These are phyloP conservation scores for Sterrhoptilus dennistouni DNA, from an alignment of 2,113 vertebrate species.

Conservation along the genomic window DNA sequence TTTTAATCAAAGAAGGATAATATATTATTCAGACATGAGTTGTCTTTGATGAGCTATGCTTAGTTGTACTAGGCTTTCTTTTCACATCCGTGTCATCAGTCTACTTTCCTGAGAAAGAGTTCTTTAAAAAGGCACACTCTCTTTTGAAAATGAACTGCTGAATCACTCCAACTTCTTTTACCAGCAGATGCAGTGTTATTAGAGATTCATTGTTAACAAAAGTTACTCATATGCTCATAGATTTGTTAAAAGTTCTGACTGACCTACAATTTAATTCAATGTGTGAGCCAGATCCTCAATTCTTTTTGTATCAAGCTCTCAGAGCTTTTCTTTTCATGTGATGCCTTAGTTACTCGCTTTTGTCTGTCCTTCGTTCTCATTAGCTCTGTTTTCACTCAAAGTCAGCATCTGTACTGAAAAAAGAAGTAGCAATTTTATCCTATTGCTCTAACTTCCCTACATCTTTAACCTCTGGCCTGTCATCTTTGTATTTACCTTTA, in stretches of 20 bases:
- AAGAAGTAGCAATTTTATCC: background rate
- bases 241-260: background rate
- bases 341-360: background rate
- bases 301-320: background rate
- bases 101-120: background rate
- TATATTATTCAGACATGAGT: background rate
- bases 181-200: background rate
- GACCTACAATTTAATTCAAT: background rate
- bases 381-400: background rate
- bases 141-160: background rate
- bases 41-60: background rate
- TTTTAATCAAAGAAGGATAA: background rate
- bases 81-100: background rate
- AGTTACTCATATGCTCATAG: background rate
- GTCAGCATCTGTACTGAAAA: background rate
- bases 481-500: background rate
- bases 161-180: background rate
- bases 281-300: background rate
- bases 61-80: background rate
- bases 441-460: background rate
- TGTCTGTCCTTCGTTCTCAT: background rate
- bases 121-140: background rate
- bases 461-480: background rate
- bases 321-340: background rate
- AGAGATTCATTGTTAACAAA: background rate